These are phyloP conservation scores for Danaus plexippus DNA, from an alignment of 1,140 invertebrate genomes.

Conservation along the genomic window DNA sequence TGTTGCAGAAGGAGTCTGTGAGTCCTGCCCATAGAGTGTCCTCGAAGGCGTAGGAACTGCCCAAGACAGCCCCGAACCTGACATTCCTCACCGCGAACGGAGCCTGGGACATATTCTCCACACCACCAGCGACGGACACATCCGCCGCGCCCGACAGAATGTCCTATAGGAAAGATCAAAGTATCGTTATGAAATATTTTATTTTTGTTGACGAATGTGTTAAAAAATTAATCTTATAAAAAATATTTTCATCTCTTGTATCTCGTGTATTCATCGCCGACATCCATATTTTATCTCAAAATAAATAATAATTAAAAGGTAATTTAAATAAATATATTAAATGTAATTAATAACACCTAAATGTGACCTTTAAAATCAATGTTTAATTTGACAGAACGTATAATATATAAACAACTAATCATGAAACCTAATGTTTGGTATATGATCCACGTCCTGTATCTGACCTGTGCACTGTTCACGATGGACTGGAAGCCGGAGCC, in stretches of 20 bases:
- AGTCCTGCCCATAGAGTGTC: slow-evolving; percentile 93
- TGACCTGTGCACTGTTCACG: slow-evolving; percentile 90
- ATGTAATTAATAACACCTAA: too few relatives aligned
- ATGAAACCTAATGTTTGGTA: too few relatives aligned
- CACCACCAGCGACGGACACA: slow-evolving; percentile 92
- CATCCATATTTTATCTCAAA: too few relatives aligned
- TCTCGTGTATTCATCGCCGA: too few relatives aligned
- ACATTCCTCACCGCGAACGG: slow-evolving; percentile 91
- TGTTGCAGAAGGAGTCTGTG: slow-evolving; percentile 89
- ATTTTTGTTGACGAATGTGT: too few relatives aligned
- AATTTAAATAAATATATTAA: too few relatives aligned
- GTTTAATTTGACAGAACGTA: too few relatives aligned
- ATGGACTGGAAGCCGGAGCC: slow-evolving; percentile 98
- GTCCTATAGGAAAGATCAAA: slow-evolving; percentile 74
- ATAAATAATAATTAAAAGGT: too few relatives aligned
- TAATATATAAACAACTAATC: too few relatives aligned
- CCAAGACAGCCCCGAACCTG: slow-evolving; percentile 93
- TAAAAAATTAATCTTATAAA: slow-evolving; percentile 1
- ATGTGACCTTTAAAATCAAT: too few relatives aligned
- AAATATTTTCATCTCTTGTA: too few relatives aligned
- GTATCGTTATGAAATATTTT: too few relatives aligned
- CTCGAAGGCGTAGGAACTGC: slow-evolving; percentile 86
- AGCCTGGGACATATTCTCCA: slow-evolving; percentile 96
- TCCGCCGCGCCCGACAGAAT: slow-evolving; percentile 89
- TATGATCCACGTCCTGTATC: neutral